These are phyloP conservation scores for Mus pahari DNA, from an alignment of 2,113 vertebrate species.

Conservation along the genomic window DNA sequence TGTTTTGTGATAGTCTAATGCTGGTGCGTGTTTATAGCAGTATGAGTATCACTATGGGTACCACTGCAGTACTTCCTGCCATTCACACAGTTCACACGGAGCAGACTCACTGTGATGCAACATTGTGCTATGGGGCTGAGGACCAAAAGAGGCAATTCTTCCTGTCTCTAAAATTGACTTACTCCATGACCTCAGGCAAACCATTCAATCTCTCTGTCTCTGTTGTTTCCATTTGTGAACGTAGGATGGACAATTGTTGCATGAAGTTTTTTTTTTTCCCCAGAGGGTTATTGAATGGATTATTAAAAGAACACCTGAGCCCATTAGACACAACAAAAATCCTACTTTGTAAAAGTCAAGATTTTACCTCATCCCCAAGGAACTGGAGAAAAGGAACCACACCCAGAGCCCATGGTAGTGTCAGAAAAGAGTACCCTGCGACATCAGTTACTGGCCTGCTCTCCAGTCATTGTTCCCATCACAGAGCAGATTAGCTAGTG, in stretches of 20 bases:
- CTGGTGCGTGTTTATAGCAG: not conserved
- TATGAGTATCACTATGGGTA: rapidly evolving
- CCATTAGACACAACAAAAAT: not conserved
- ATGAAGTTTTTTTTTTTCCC: slow-evolving; percentile 43
- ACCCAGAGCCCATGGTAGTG: not conserved
- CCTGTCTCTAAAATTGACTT: slow-evolving; percentile 5
- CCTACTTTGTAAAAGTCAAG: slow-evolving; percentile 31
- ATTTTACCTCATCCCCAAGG: slow-evolving; percentile 1
- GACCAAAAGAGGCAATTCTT: not conserved
- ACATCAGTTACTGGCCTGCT: not conserved
- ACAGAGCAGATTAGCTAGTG: too few species aligned
- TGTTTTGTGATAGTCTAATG: not conserved
- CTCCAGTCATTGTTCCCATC: not conserved
- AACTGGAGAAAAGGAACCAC: not conserved
- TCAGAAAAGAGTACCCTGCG: not conserved
- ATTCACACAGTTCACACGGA: not conserved
- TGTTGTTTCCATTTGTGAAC: slow-evolving; percentile 50
- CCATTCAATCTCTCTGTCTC: slow-evolving; percentile 46
- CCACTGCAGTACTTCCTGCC: not conserved
- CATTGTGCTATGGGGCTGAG: not conserved
- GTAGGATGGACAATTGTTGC: slow-evolving; percentile 46
- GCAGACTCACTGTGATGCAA: not conserved
- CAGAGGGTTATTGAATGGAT: slow-evolving; percentile 15
- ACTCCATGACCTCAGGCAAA: not conserved
- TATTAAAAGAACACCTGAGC: slow-evolving; percentile 65